Conservation (phyloP, 2,113 vertebrate species). For the Rissa tridactyla region DNA sequence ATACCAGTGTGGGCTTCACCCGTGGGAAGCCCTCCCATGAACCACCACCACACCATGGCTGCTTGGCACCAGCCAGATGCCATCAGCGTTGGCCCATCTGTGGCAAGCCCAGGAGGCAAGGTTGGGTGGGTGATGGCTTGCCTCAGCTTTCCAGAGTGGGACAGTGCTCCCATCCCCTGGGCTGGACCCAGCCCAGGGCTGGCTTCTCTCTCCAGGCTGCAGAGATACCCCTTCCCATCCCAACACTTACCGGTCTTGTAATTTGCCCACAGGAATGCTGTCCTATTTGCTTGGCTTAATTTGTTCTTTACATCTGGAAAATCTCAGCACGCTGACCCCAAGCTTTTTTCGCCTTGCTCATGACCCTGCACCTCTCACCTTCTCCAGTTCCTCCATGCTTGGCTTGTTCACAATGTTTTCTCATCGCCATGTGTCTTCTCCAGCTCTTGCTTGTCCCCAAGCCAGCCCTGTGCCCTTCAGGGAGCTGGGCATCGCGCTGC, state of each 20-base stretch:
- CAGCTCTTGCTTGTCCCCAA: neutral
- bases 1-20: neutral
- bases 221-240: neutral
- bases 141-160: neutral
- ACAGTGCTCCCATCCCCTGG: too few relatives aligned
- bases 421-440: rapidly evolving
- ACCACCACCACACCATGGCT: neutral
- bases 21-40: neutral
- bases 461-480: neutral
- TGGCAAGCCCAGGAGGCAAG: neutral
- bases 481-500: rapidly evolving
- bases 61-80: neutral
- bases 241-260: neutral
- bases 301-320: neutral
- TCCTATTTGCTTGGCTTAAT: neutral
- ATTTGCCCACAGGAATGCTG: neutral
- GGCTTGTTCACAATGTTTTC: neutral
- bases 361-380: neutral
- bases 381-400: neutral
- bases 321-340: neutral
- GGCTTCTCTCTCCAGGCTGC: neutral
- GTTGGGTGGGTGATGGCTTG: neutral
- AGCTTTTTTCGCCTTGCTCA: neutral
- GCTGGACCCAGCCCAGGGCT: neutral
- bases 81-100: rapidly evolving